These are phyloP conservation scores for Aviceda subcristata DNA, from an alignment of 2,113 vertebrate genomes.

Conservation along the genomic window DNA sequence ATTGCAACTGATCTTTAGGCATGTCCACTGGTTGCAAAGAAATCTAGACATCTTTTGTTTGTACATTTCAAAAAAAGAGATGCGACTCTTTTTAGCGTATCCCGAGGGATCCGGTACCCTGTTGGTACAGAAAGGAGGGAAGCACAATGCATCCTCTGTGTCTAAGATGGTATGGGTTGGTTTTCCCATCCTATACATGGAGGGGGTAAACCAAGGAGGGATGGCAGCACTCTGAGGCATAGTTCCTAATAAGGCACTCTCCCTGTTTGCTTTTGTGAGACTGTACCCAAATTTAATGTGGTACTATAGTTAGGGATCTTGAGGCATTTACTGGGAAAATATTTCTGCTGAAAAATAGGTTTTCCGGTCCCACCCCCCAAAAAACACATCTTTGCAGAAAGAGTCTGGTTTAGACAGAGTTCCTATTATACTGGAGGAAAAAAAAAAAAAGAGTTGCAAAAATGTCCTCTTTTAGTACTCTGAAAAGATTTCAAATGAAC, in stretches of 20 bases:
- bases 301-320: neutral
- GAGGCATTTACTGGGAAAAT: neutral
- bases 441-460: neutral
- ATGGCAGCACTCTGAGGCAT: neutral
- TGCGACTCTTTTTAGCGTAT: neutral
- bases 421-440: neutral
- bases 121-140: neutral
- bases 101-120: neutral
- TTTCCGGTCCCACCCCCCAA: fast-evolving
- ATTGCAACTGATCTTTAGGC: neutral
- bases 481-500: neutral
- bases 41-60: neutral
- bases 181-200: neutral
- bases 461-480: neutral
- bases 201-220: neutral
- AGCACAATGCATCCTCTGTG: neutral
- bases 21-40: neutral
- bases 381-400: neutral
- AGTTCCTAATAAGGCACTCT: neutral
- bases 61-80: neutral
- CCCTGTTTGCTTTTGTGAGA: neutral
- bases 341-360: neutral
- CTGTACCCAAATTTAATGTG: neutral
- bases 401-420: neutral
- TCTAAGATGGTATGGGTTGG: neutral